These are phyloP conservation scores for Coelopa pilipes DNA, from an alignment of 2,888 invertebrate species.

Conservation along the genomic window DNA sequence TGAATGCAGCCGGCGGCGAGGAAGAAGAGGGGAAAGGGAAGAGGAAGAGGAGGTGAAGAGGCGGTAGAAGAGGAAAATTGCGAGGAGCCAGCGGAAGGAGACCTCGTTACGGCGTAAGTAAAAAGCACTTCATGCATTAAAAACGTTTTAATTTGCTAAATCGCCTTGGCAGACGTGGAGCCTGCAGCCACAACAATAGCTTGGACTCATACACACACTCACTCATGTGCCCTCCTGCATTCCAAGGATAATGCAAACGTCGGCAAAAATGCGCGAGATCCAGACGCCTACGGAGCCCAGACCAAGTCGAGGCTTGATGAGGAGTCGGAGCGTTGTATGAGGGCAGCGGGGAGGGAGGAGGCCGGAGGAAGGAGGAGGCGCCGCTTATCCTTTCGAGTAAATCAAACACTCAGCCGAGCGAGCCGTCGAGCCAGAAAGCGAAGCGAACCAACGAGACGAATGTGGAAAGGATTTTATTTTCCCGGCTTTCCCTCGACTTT, in stretches of 20 bases:
- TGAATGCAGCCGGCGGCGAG: no score
- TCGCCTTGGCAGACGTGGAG: conserved; percentile 63
- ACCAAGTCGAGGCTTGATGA: conserved; percentile 28
- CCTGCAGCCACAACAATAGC: conserved; percentile 33
- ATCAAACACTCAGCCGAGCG: conserved; percentile 37
- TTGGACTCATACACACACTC: conserved; percentile 23
- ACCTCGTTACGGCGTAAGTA: conserved; percentile 59
- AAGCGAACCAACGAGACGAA: neutral
- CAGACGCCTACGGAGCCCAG: conserved; percentile 51
- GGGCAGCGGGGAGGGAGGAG: conserved; percentile 35
- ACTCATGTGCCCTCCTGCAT: conserved; percentile 35
- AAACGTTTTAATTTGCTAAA: conserved; percentile 66
- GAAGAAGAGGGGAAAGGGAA: neutral
- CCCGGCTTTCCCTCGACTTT: neutral
- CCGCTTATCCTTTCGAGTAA: conserved; percentile 35
- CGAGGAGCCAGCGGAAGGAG: no score
- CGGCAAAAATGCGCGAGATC: conserved; percentile 53
- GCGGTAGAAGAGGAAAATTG: conserved; percentile 22
- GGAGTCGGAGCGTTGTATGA: conserved; percentile 27
- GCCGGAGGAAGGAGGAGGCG: conserved; percentile 18
- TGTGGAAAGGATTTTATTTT: conserved; percentile 23
- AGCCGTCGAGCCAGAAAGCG: neutral
- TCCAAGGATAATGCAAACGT: conserved; percentile 46
- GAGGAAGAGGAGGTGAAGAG: no score
- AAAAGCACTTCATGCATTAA: conserved; percentile 64